These are phyloP conservation scores for Ellobium chinense DNA, from an alignment of 2,888 invertebrate species.

Conservation along the genomic window DNA sequence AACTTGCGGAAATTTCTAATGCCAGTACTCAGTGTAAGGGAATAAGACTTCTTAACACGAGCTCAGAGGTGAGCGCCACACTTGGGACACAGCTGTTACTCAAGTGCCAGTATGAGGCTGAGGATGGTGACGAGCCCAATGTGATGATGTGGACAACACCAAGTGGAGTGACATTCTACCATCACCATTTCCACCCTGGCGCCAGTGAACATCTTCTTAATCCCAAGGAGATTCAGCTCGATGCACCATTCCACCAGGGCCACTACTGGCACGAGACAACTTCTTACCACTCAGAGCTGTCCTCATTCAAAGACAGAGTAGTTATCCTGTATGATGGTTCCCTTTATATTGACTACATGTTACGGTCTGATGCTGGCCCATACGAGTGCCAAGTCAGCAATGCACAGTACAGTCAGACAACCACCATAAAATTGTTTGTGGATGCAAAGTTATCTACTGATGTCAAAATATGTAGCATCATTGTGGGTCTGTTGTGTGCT, in stretches of 20 bases:
- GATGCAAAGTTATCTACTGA: constrained; percentile 91
- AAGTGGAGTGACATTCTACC: constrained; percentile 55
- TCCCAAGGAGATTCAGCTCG: constrained; percentile 47
- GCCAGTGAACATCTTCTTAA: constrained; percentile 55
- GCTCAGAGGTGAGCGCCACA: constrained; percentile 60
- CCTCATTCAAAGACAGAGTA: constrained; percentile 80
- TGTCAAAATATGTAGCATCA: constrained; percentile 90
- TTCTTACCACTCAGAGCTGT: constrained; percentile 58
- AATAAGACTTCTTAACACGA: constrained; percentile 34
- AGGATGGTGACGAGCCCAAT: constrained; percentile 84
- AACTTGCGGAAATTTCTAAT: not conserved
- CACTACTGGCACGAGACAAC: constrained; percentile 66
- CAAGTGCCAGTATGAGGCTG: constrained; percentile 88
- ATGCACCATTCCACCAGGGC: constrained; percentile 55
- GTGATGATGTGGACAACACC: constrained; percentile 88
- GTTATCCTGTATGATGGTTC: constrained; percentile 88
- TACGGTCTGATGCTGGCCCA: constrained; percentile 85
- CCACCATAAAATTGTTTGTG: constrained; percentile 84
- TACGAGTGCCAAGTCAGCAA: constrained; percentile 93
- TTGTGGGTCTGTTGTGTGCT: constrained; percentile 90
- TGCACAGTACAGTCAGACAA: constrained; percentile 88
- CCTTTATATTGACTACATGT: constrained; percentile 85
- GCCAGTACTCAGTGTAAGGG: constrained; percentile 41
- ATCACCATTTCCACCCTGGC: constrained; percentile 61
- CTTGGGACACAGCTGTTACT: constrained; percentile 84